These are phyloP conservation scores for Parasteatoda lunata DNA, from an alignment of 2,888 invertebrate genomes.

Conservation along the genomic window DNA sequence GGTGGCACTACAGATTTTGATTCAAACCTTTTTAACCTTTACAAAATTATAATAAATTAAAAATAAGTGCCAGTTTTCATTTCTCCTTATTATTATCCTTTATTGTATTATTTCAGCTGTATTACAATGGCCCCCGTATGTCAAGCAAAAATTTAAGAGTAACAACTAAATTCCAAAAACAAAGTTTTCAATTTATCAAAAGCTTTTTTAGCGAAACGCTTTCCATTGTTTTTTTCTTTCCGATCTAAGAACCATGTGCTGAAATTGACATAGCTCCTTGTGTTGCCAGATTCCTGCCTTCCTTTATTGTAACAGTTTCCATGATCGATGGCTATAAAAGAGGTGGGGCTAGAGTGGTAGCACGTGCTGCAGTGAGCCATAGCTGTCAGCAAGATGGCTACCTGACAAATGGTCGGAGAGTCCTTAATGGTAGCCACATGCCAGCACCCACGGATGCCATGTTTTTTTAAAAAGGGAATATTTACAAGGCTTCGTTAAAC, in stretches of 20 bases:
- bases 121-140: too few relatives aligned
- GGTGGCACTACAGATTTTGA: too few relatives aligned
- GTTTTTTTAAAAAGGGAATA: conserved; percentile 5
- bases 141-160: too few relatives aligned
- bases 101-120: too few relatives aligned
- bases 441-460: neutral
- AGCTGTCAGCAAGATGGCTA: conserved; percentile 45
- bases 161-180: neutral
- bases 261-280: conserved; percentile 34
- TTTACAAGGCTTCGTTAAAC: conserved; percentile 49
- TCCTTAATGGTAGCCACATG: conserved; percentile 62
- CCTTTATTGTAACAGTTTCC: conserved; percentile 51
- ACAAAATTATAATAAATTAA: too few relatives aligned
- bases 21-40: too few relatives aligned
- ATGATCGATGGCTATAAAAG: conserved; percentile 57
- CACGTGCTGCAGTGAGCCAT: conserved; percentile 45
- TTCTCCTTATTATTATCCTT: too few relatives aligned
- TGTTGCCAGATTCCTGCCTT: conserved; percentile 49
- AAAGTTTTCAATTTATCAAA: neutral
- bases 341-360: conserved; percentile 20
- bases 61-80: too few relatives aligned
- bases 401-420: conserved; percentile 62
- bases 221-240: conserved; percentile 50
- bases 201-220: neutral
- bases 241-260: conserved; percentile 51